Evolutionary conservation across 2,888 invertebrate genomes (phyloP), one percentile per base, ranked within the genome.

Genomic region (Drymonia ruficornis): DNA sequence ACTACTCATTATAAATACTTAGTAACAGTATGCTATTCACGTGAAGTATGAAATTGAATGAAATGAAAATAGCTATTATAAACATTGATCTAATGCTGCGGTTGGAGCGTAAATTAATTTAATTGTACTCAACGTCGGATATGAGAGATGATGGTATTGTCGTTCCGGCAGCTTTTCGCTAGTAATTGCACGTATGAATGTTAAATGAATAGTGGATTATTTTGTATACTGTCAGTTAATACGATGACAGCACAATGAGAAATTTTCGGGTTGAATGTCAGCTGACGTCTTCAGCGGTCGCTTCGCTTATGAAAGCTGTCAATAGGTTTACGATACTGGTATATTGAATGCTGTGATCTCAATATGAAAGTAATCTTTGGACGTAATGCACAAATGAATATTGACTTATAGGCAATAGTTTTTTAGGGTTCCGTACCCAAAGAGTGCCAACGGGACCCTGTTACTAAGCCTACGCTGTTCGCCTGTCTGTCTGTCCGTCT

Each of bases 141-240:
- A 71, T 76, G 74, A 77, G 78, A 80, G 76, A 78, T 76, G 76
- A 69, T 68, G 68, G 81, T 79, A 80, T 82, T 83, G 83, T 84
- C 74, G 75, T 77, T 76, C 75, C 76, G 78, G 80, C 81, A 81
- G 78, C 80, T 75, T 84, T 85, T 84, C 70, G 80, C 81, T 76
- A 79, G 81, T 85, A 85, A 87, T 87, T 87, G 86, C 81, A 78
- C 80, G 82, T 80, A 83, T 85, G 86, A 84, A 86, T 87, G 83
- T 84, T 84, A 79, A 89, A 85, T 84, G 84, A 84, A 86, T 88
- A 83, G 86, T 81, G 82, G 84, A 88, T 87, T 91, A 89, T 88
- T 89, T 87, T 86, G 86, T 78, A 84, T 88, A 85, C 87, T 89
- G 91, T 89, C 89, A 86, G 87, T 87, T 86, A 84, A 83, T 79